Base-by-base conservation (phyloP, 2,888 invertebrate species). In the Hedya salicella region DNA sequence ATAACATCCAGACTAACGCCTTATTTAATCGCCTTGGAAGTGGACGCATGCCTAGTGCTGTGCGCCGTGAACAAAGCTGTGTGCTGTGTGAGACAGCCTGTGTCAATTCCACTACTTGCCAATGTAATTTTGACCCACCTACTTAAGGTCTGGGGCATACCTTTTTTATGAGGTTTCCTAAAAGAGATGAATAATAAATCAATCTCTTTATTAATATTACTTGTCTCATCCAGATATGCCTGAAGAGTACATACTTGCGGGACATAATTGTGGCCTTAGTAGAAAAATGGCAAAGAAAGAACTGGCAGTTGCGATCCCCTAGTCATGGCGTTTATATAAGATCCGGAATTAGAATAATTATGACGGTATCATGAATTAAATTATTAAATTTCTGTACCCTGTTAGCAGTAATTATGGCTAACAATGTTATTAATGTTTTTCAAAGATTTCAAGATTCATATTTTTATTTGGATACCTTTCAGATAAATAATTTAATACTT, bases 341-440 rank as follows among this genome's bases (percentile, higher is more conserved):
- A 42, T 64, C 64, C 30, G 63, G 49, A 39, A 68, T 68, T 53
- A 49, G 59, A 1, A 68, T 63, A 14, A 32, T n/a, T 1, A 68
- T 49, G 5, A 14, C 46, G 14, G 17, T 14, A 2, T 30, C 9
- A 30, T 21, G 21, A 3, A 50, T 14, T 19, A 63, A 60, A 49
- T 63, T 68, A 1, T 48, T 48, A 16, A 68, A 1, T 3, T 46
- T 59, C 17, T 68, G n/a, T n/a, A n/a, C n/a, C n/a, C n/a, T n/a
- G n/a, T n/a, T n/a, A n/a, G n/a, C n/a, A n/a, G 68, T 9, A 60
- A 63, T 49, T 16, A 48, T 25, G 25, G 25, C 25, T 6, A 25
- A 25, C 25, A 25, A 25, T 25, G 25, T 25, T 25, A 25, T 25
- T 25, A 25, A 40, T 48, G 63, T 68, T 21, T 59, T 63, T 8